These are phyloP conservation scores for Acanthurus leucopareius DNA, from an alignment of 2,797 vertebrate genomes.

Conservation along the genomic window DNA sequence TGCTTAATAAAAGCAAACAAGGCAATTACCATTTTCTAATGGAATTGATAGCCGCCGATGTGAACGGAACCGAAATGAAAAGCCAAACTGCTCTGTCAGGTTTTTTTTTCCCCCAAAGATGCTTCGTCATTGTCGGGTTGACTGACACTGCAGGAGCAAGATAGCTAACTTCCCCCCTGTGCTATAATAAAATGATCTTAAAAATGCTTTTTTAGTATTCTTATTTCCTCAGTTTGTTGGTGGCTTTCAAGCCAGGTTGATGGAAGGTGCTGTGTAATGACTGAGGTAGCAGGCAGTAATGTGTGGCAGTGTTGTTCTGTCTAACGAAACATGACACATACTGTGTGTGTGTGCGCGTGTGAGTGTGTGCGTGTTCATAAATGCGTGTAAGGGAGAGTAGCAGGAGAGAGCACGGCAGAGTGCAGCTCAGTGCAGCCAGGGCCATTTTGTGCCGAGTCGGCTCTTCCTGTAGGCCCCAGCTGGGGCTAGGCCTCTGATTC, in stretches of 20 bases:
- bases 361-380: slow-evolving; percentile 38
- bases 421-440: slow-evolving; percentile 67
- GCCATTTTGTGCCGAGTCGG: slow-evolving; percentile 93
- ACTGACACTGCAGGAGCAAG: slow-evolving; percentile 12
- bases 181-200: background rate
- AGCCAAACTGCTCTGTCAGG: slow-evolving; percentile 21
- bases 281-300: slow-evolving; percentile 54
- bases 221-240: slow-evolving; percentile 17
- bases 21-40: slow-evolving; percentile 53
- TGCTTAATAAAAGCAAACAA: slow-evolving; percentile 73
- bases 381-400: slow-evolving; percentile 52
- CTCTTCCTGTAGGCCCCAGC: slow-evolving; percentile 94
- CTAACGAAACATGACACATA: slow-evolving; percentile 86
- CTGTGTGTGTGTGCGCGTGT: slow-evolving; percentile 31
- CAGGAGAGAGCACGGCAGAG: slow-evolving; percentile 57
- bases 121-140: slow-evolving; percentile 23
- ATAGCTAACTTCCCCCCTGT: background rate
- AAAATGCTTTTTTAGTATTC: background rate
- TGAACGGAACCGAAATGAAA: slow-evolving; percentile 22
- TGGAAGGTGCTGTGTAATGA: slow-evolving; percentile 49
- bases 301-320: slow-evolving; percentile 72
- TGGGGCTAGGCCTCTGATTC: slow-evolving; percentile 95
- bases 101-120: slow-evolving; percentile 14
- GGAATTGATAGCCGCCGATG: slow-evolving; percentile 44
- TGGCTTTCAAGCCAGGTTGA: slow-evolving; percentile 16